Evolutionary conservation across 2,888 invertebrate genomes (phyloP).

Genomic region (Lacanobia oleracea): DNA sequence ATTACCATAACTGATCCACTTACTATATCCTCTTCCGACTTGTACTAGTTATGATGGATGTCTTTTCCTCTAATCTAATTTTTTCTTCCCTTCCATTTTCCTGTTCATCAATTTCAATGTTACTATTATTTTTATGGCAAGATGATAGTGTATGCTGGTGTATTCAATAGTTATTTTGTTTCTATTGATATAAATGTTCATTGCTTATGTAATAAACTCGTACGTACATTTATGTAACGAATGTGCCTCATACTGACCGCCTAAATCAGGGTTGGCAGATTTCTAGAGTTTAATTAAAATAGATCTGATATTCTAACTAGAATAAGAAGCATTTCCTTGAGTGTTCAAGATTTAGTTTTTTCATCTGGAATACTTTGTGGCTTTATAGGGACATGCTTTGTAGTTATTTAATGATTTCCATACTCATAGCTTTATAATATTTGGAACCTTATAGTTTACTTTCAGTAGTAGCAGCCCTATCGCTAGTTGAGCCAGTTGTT

Average conservation of each 20-base stretch:
- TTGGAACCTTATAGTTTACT: background rate
- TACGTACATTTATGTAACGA: constrained; percentile 54
- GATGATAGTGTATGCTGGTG: constrained; percentile 2
- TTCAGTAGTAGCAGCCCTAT: constrained; percentile 32
- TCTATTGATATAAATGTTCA: constrained; percentile 38
- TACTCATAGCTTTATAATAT: background rate
- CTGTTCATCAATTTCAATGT: background rate
- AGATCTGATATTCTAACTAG: no score
- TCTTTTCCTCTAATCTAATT: background rate
- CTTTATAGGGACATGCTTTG: background rate
- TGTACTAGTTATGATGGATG: constrained; percentile 3
- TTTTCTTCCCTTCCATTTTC: background rate
- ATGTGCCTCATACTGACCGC: constrained; percentile 32
- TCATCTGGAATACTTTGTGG: background rate
- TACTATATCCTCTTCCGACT: constrained; percentile 33
- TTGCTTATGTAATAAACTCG: constrained; percentile 43
- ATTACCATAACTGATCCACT: constrained; percentile 27
- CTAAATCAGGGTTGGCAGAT: constrained; percentile 35
- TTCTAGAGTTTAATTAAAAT: background rate
- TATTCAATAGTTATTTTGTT: constrained; percentile 30
- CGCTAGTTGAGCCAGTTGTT: constrained; percentile 43
- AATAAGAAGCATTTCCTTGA: background rate
- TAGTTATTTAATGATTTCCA: background rate
- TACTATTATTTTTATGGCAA: background rate
- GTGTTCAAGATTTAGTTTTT: background rate